Evolutionary conservation across 2,888 invertebrate genomes (phyloP).

Genomic region (Adineta ricciae): DNA sequence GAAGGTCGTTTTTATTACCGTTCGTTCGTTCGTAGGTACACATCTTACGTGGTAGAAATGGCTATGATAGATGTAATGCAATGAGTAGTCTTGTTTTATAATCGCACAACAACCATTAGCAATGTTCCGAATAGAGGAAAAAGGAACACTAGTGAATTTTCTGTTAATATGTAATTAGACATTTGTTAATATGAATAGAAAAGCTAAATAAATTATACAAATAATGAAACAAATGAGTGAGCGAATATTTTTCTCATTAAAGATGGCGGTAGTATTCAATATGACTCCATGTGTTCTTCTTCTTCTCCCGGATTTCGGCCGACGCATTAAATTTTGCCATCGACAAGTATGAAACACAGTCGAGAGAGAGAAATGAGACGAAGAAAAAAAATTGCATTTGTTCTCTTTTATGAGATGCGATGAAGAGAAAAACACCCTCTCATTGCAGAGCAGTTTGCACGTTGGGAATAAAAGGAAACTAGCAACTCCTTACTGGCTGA

Average conservation of each 20-base stretch:
- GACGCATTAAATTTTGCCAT: too few species aligned
- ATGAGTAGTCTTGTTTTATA: not conserved
- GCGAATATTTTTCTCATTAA: not conserved
- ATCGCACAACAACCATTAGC: not conserved
- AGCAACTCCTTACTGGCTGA: too few species aligned
- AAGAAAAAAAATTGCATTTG: too few species aligned
- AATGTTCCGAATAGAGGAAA: conserved; percentile 5
- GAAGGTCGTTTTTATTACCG: not conserved
- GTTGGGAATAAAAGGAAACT: too few species aligned
- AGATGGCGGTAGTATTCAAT: not conserved
- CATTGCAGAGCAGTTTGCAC: too few species aligned
- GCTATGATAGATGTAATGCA: not conserved
- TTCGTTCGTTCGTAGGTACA: not conserved
- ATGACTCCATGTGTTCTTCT: not conserved
- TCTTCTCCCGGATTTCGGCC: too few species aligned
- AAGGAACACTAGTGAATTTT: not conserved
- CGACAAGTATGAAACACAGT: too few species aligned
- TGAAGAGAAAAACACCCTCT: too few species aligned
- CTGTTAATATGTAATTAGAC: not conserved
- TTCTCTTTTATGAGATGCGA: too few species aligned
- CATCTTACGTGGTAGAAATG: not conserved
- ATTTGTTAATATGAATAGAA: not conserved
- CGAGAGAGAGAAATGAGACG: too few species aligned
- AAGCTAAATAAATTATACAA: not conserved
- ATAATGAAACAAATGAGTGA: too few species aligned